phyloP scores from a whole-genome alignment of 2,888 invertebrate genomes.

The Archips crataeganus region DNA sequence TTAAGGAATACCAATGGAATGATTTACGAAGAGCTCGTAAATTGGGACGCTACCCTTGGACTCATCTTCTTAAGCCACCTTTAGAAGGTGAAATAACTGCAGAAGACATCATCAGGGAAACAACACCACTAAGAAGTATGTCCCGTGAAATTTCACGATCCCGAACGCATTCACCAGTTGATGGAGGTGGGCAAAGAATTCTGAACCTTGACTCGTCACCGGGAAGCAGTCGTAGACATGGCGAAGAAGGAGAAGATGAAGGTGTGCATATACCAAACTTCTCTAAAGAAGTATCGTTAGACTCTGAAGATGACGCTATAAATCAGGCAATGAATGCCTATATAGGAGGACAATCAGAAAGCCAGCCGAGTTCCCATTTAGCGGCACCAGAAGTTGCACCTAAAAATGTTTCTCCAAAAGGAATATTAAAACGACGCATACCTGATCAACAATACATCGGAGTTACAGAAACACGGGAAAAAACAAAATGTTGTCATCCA shows the following conservation, averaged over 20 bases:
- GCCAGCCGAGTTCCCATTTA: conserved; percentile 63
- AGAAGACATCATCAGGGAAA: conserved; percentile 79
- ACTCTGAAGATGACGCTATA: conserved; percentile 76
- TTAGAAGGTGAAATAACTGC: conserved; percentile 82
- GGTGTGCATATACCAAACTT: conserved; percentile 81
- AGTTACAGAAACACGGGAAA: conserved; percentile 78
- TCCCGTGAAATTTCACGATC: conserved; percentile 79
- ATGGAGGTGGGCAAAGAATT: conserved; percentile 72
- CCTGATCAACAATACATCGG: conserved; percentile 76
- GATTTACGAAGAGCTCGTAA: conserved; percentile 89
- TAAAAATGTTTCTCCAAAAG: conserved; percentile 79
- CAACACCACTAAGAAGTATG: conserved; percentile 80
- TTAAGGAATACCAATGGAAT: conserved; percentile 93
- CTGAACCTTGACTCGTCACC: conserved; percentile 81
- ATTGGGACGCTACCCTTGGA: conserved; percentile 93
- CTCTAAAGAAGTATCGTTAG: conserved; percentile 80
- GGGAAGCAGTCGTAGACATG: conserved; percentile 79
- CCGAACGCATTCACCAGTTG: conserved; percentile 75
- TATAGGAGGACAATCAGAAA: conserved; percentile 68
- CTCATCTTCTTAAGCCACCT: conserved; percentile 89
- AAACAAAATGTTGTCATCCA: conserved; percentile 86
- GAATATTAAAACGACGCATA: conserved; percentile 83
- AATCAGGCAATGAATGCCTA: conserved; percentile 58
- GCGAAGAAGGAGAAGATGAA: conserved; percentile 79
- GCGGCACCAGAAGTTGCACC: conserved; percentile 67